phyloP scores from a whole-genome alignment of 2,113 vertebrate species.

The Chascanopsetta lugubris region DNA sequence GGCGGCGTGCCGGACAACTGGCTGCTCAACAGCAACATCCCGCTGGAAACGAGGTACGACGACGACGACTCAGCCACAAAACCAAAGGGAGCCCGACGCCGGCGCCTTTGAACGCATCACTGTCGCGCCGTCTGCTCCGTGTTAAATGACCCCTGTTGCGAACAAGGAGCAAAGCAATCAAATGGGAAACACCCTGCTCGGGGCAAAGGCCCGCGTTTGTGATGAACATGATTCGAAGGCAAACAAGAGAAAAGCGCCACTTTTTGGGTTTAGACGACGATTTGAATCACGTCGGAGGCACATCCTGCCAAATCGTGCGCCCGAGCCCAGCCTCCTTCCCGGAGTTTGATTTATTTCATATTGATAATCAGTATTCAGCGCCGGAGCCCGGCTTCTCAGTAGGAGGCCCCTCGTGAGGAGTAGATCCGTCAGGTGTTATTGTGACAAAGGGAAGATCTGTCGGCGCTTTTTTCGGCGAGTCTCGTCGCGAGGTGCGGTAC shows the following conservation, averaged over 20 bases:
- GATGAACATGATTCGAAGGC: conserved; percentile 66
- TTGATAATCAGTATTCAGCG: conserved; percentile 74
- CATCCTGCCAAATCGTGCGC: conserved; percentile 45
- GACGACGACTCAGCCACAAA: conserved; percentile 4
- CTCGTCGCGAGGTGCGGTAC: conserved; percentile 36
- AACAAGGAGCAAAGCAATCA: conserved; percentile 47
- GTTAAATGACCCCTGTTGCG: conserved; percentile 48
- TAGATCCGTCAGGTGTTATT: conserved; percentile 71
- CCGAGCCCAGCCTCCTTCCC: conserved; percentile 41
- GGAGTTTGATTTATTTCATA: conserved; percentile 68
- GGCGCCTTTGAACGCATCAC: conserved; percentile 42
- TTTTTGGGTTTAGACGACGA: conserved; percentile 63
- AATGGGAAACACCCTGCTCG: conserved; percentile 45
- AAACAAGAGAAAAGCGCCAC: conserved; percentile 76
- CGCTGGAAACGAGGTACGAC: conserved; percentile 94
- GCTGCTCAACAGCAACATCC: conserved; percentile 99
- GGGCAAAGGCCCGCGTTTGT: conserved; percentile 58
- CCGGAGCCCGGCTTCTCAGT: conserved; percentile 57
- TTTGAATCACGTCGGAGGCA: conserved; percentile 61
- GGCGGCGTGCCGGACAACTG: conserved; percentile 94
- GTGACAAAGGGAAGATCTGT: conserved; percentile 61
- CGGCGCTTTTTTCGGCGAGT: conserved; percentile 52
- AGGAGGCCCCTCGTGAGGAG: conserved; percentile 69
- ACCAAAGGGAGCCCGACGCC: conserved; percentile 34
- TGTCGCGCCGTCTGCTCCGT: conserved; percentile 40